These are phyloP conservation scores for Eunapius fragilis DNA, from an alignment of 37 sponge, comb jelly and placozoan genomes.

Conservation along the genomic window DNA sequence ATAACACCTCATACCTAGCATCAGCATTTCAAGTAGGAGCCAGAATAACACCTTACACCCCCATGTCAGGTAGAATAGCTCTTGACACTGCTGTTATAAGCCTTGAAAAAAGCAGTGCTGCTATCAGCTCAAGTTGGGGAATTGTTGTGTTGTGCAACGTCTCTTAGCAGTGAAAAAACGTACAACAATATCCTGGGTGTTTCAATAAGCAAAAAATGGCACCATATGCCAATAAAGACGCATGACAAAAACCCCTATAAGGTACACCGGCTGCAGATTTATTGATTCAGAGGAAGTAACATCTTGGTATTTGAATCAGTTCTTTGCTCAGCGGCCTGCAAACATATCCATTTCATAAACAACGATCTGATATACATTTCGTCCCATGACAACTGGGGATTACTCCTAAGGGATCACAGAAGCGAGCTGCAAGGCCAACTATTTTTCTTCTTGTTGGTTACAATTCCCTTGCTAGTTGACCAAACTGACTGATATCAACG, in stretches of 20 bases:
- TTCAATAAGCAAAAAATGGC: background rate
- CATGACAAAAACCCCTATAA: slow-evolving; percentile 15
- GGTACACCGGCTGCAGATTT: background rate
- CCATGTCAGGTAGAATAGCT: no score
- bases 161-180: slow-evolving; percentile 1
- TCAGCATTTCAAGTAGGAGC: background rate
- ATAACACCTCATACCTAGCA: background rate
- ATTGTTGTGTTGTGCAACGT: background rate
- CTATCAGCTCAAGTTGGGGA: slow-evolving; percentile 8
- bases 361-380: background rate
- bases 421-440: slow-evolving; percentile 2
- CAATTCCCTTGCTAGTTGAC: background rate
- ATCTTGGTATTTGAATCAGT: background rate
- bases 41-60: no score
- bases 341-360: slow-evolving; percentile 2
- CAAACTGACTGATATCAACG: background rate
- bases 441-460: slow-evolving; percentile 22
- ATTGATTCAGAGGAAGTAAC: slow-evolving; percentile 27
- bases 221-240: slow-evolving; percentile 15
- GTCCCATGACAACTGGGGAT: slow-evolving; percentile 24
- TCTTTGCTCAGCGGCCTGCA: background rate
- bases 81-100: no score
- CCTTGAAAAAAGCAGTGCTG: no score
- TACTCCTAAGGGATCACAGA: slow-evolving; percentile 44
- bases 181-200: background rate